Percentiles rank a stretch among this genome's conserved stretches.
Conservation (phyloP, 2,113 vertebrate genomes). For the Lynx canadensis region DNA sequence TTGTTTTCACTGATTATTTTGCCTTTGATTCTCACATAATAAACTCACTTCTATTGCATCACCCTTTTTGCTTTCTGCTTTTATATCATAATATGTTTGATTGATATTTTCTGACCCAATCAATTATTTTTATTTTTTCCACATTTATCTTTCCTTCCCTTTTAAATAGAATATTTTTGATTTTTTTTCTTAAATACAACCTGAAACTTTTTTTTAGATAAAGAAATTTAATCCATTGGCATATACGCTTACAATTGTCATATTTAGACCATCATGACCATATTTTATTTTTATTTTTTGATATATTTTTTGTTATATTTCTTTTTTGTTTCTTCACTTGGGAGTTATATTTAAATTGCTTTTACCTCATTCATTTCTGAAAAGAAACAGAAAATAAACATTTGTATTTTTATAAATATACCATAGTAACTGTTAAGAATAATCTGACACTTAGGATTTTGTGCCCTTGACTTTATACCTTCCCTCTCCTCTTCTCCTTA, state of each 20-base stretch:
- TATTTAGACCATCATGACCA: neutral
- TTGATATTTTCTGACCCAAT: neutral
- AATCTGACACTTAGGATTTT: neutral
- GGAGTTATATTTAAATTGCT: neutral
- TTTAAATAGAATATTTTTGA: neutral
- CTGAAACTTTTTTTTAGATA: neutral
- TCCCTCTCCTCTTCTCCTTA: neutral
- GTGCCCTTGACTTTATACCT: too few relatives aligned
- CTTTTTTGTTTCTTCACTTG: neutral
- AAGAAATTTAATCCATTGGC: neutral
- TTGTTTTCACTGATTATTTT: neutral
- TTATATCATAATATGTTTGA: neutral
- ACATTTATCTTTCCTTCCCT: neutral
- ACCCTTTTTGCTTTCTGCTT: neutral
- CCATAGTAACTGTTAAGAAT: neutral
- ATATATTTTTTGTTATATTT: neutral
- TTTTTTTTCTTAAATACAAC: slow-evolving; percentile 25
- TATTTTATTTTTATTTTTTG: neutral
- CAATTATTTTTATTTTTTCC: neutral
- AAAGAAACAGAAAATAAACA: slow-evolving; percentile 24
- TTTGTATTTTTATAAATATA: neutral
- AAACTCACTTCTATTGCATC: neutral
- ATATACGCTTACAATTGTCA: neutral
- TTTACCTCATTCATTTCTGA: neutral
- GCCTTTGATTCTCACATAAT: neutral